Base-by-base conservation (phyloP, 2,797 vertebrate genomes). In the Gorsachius magnificus region DNA sequence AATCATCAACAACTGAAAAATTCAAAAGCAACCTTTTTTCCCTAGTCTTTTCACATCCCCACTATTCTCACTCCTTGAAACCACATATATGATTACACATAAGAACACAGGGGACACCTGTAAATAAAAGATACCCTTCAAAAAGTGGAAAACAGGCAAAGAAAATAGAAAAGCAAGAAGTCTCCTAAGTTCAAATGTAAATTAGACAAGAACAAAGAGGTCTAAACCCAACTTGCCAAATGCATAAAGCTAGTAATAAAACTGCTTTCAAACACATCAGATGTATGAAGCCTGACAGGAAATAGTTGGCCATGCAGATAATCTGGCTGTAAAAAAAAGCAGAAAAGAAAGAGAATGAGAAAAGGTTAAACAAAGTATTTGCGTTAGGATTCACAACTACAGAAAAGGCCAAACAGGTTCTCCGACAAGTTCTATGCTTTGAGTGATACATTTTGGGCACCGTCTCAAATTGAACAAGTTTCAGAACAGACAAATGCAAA, bases 361-460 rank as follows among this genome's bases (percentile, higher is more conserved):
- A 89, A 86, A 90, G 64, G 56, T 86, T 88, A 90, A 93, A 76
- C 57, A 78, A 93, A 63, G 43, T 65, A 61, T 90, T 93, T 91
- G 33, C 71, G 22, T 86, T 87, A 84, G 54, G 77, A 93, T 87
- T 96, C 77, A n/a, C 29, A 58, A 72, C 16, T 33, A 65, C 46
- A 63, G 41, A 65, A 93, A 87, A 90, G 22, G 74, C 86, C 77
- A 81, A 68, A 50, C 17, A 28, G 3, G 8, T 86, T 86, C 61
- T 89, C 46, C 65, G 77, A 38, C 18, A 71, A 65, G 29, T 36
- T 82, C 43, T 72, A 0, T 64, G 25, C 35, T 75, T 77, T 3
- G 11, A 87, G 18, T 57, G 26, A 45, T 64, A 31, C 1, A 1
- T 82, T 96, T 83, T 43, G 56, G 43, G 56, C 60, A 71, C 16